Conservation (phyloP, 2,113 vertebrate species). For the Emydura subglobosa region DNA sequence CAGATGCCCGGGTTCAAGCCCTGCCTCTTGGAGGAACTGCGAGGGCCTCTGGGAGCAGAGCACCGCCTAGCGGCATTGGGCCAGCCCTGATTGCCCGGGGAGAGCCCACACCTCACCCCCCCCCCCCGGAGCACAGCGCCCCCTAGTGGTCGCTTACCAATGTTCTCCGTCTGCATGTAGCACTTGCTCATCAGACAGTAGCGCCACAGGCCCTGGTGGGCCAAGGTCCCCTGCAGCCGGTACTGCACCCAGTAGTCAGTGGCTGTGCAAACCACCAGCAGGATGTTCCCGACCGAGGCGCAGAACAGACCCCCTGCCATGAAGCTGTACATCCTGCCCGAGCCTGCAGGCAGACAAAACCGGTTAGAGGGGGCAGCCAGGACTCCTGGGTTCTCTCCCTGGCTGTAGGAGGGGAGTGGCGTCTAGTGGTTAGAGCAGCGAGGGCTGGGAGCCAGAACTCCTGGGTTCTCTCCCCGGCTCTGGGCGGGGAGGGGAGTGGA, state of each 20-base stretch:
- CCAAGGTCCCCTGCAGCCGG: constrained; percentile 86
- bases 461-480: neutral
- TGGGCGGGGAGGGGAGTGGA: neutral
- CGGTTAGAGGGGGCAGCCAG: constrained; percentile 3
- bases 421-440: too few relatives aligned
- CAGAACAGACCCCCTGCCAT: constrained; percentile 93
- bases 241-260: constrained; percentile 96
- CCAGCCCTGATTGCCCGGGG: too few relatives aligned
- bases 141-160: constrained; percentile 79
- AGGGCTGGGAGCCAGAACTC: too few relatives aligned
- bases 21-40: neutral
- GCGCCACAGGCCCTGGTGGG: constrained; percentile 92
- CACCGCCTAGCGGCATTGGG: too few relatives aligned
- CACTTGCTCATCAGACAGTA: constrained; percentile 91
- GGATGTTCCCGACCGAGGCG: constrained; percentile 90
- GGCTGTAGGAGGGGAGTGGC: neutral
- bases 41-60: neutral
- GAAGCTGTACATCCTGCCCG: constrained; percentile 89
- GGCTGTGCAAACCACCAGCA: constrained; percentile 87
- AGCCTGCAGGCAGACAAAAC: constrained; percentile 18
- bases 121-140: neutral
- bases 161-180: constrained; percentile 90
- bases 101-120: neutral
- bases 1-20: neutral
- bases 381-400: neutral